phyloP scores from a whole-genome alignment of 2,797 vertebrate genomes.

The Coilia nasus region DNA sequence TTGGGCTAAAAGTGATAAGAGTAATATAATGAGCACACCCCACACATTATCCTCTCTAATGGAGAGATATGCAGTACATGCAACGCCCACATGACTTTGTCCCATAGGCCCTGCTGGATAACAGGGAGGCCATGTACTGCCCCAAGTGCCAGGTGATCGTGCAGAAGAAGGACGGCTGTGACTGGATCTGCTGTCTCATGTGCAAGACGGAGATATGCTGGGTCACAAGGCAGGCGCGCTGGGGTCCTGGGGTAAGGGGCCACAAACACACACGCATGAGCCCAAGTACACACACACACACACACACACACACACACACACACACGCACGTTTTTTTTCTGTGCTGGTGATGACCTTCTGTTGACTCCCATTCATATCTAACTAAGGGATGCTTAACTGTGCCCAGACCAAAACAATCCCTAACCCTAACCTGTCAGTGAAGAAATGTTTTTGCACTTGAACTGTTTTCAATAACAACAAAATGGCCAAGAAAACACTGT shows the following conservation, averaged over 20 bases:
- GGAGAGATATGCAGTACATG: neutral
- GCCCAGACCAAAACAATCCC: no score
- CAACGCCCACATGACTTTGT: neutral
- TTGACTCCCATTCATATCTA: no score
- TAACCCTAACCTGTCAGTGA: no score
- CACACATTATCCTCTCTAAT: neutral
- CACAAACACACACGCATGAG: neutral
- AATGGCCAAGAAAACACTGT: no score
- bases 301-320: no score
- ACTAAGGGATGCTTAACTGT: no score
- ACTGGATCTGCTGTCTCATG: conserved; percentile 93
- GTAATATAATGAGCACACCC: neutral
- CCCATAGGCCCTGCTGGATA: conserved; percentile 78
- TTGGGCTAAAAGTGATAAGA: neutral
- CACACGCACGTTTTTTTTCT: no score
- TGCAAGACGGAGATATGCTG: conserved; percentile 95
- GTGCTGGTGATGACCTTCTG: no score
- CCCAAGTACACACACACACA: neutral
- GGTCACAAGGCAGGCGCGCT: conserved; percentile 93
- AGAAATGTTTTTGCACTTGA: no score
- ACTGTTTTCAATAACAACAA: no score
- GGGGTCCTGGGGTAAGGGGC: conserved; percentile 84
- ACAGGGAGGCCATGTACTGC: conserved; percentile 90
- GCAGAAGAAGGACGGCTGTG: conserved; percentile 95
- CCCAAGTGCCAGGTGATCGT: conserved; percentile 85